phyloP scores from a whole-genome alignment of 2,888 invertebrate genomes.

The Epinotia bilunana region DNA sequence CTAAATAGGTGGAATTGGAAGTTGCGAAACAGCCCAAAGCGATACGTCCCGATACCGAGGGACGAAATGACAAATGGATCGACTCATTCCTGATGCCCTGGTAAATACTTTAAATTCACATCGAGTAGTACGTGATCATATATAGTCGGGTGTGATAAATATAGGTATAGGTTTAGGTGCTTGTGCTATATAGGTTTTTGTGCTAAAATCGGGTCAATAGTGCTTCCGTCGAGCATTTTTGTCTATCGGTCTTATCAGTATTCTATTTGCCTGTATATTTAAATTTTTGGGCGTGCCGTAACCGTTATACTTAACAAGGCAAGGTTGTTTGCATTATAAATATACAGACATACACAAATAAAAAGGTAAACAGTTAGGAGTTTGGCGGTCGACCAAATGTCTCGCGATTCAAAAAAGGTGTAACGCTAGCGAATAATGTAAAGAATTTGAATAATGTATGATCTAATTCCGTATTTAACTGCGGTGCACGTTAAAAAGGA shows the following conservation, averaged over 20 bases:
- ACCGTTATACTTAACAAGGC: constrained; percentile 37
- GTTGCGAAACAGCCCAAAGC: constrained; percentile 39
- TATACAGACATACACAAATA: constrained; percentile 23
- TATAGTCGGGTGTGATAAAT: constrained; percentile 29
- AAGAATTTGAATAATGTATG: constrained; percentile 32
- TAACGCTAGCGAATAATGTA: constrained; percentile 18
- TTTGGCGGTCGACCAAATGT: constrained; percentile 25
- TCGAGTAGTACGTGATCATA: constrained; percentile 31
- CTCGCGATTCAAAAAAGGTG: constrained; percentile 1
- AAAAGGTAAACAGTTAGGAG: constrained; percentile 33
- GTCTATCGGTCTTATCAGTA: constrained; percentile 33
- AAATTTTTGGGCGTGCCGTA: constrained; percentile 36
- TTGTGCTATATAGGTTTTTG: constrained; percentile 28
- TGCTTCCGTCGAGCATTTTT: constrained; percentile 33
- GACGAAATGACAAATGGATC: constrained; percentile 37
- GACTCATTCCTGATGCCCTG: constrained; percentile 10
- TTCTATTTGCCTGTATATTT: constrained; percentile 39
- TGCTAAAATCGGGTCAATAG: constrained; percentile 37
- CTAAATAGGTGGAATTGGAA: constrained; percentile 44
- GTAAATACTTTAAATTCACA: constrained; percentile 36
- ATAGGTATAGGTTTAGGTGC: too few relatives aligned
- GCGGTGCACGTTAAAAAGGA: constrained; percentile 25
- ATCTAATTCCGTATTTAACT: constrained; percentile 30
- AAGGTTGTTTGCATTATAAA: constrained; percentile 33
- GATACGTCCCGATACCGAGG: constrained; percentile 39